Conservation (phyloP, 2,797 vertebrate genomes). For the Hipposideros larvatus region DNA sequence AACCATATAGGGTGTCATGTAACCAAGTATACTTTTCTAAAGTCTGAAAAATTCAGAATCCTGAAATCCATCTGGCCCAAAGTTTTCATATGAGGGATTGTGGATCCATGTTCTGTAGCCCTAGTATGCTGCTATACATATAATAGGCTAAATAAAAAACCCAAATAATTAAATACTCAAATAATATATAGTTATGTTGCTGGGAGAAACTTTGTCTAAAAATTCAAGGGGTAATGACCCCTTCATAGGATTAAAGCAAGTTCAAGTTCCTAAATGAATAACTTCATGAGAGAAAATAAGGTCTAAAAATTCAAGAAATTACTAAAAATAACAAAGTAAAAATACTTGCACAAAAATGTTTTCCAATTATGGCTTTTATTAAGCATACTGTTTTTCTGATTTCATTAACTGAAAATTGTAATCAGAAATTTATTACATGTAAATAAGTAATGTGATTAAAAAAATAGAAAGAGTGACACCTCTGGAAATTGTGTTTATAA, state of each 20-base stretch:
- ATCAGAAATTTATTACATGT: slow-evolving; percentile 14
- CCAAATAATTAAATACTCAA: background rate
- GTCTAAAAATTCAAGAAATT: slow-evolving; percentile 40
- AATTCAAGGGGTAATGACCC: background rate
- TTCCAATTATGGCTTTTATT: slow-evolving; percentile 4
- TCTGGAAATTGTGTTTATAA: slow-evolving; percentile 22
- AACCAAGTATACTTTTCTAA: slow-evolving; percentile 34
- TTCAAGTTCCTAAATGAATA: slow-evolving; percentile 26
- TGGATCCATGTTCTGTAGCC: background rate
- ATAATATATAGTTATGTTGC: slow-evolving; percentile 1
- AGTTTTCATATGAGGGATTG: background rate
- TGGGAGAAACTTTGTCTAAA: slow-evolving; percentile 10
- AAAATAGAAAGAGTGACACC: background rate
- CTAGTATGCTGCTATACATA: background rate
- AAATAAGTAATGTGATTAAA: background rate
- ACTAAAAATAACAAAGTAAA: slow-evolving; percentile 45
- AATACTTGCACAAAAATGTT: background rate
- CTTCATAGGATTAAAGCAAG: slow-evolving; percentile 52
- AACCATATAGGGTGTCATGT: background rate
- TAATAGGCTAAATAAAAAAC: background rate
- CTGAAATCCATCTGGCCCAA: background rate
- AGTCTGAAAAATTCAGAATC: slow-evolving; percentile 28
- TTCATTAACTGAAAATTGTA: slow-evolving; percentile 28
- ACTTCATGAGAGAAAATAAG: background rate
- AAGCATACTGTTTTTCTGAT: slow-evolving; percentile 45